phyloP scores from a whole-genome alignment of 2,113 vertebrate genomes.

The Semnornis frantzii region DNA sequence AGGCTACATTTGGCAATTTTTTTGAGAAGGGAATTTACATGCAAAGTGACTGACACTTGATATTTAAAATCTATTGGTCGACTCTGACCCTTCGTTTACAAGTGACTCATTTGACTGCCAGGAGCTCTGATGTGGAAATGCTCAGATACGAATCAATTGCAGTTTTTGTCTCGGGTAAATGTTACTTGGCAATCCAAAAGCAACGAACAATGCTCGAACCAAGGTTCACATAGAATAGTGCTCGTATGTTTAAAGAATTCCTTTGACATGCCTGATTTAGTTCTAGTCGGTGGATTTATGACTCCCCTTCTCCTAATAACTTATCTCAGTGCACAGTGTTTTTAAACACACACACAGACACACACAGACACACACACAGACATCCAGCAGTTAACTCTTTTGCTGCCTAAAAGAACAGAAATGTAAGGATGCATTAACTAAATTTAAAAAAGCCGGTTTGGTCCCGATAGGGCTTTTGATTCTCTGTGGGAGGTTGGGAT shows the following conservation, averaged over 20 bases:
- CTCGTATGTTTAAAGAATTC: constrained; percentile 61
- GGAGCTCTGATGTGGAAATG: constrained; percentile 64
- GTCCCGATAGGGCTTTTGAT: not conserved
- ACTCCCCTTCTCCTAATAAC: constrained; percentile 60
- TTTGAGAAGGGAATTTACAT: constrained; percentile 30
- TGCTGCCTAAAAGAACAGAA: constrained; percentile 8
- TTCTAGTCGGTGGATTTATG: constrained; percentile 58
- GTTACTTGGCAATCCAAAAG: constrained; percentile 56
- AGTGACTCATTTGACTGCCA: constrained; percentile 63
- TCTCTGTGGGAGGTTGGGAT: not conserved
- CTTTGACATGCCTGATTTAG: constrained; percentile 61
- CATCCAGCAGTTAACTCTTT: constrained; percentile 64
- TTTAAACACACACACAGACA: constrained; percentile 4
- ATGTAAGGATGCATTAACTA: not conserved
- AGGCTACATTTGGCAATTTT: constrained; percentile 40
- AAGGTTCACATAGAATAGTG: constrained; percentile 17
- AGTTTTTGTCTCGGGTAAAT: constrained; percentile 57
- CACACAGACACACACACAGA: constrained; percentile 1
- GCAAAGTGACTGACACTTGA: constrained; percentile 59
- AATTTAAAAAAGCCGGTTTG: not conserved
- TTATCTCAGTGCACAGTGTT: constrained; percentile 38
- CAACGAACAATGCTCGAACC: constrained; percentile 25
- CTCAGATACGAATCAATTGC: constrained; percentile 64
- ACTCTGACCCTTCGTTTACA: constrained; percentile 57
- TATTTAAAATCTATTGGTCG: constrained; percentile 56